A percentile compares a stretch with the other conserved stretches of the same genome.
These are phyloP conservation scores for Manacus vitellinus DNA, from an alignment of 2,113 vertebrate species.

Conservation along the genomic window DNA sequence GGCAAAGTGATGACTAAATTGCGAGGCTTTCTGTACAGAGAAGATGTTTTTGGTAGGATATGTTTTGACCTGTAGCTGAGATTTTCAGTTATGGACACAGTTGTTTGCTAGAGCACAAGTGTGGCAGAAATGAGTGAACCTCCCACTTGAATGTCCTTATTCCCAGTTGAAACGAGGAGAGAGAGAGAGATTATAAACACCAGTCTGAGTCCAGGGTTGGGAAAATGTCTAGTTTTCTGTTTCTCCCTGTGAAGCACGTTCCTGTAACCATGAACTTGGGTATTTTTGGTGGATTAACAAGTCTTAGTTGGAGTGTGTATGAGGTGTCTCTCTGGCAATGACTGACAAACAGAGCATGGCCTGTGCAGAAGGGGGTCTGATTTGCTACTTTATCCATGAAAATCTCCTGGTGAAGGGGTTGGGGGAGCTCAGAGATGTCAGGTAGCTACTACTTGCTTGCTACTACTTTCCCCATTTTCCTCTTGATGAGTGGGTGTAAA, in stretches of 20 bases:
- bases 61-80: neutral
- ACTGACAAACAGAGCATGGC: neutral
- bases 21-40: neutral
- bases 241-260: neutral
- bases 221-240: neutral
- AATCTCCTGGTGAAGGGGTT: neutral
- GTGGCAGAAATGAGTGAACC: neutral
- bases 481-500: neutral
- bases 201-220: neutral
- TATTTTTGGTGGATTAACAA: neutral
- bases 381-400: accelerated
- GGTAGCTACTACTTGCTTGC: neutral
- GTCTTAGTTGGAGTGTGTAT: neutral
- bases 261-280: neutral
- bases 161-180: neutral
- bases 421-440: neutral
- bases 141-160: neutral
- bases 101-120: neutral
- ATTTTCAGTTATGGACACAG: neutral
- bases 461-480: neutral
- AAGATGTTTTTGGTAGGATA: neutral
- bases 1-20: neutral
- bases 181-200: neutral
- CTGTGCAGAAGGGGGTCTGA: neutral
- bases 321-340: neutral